Base-by-base conservation (phyloP, 1,140 invertebrate genomes). In the Caenorhabditis latens region DNA sequence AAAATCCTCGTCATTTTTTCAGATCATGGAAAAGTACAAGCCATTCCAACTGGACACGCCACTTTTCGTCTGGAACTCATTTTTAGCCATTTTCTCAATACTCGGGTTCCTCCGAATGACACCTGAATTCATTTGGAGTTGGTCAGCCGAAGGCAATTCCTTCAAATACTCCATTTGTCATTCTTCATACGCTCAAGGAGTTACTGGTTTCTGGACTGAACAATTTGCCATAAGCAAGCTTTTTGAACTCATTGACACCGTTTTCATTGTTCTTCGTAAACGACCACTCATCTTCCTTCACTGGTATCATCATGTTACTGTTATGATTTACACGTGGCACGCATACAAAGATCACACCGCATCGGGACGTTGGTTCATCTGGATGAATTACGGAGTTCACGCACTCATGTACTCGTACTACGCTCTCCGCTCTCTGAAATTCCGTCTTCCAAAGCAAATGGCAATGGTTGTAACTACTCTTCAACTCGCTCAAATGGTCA, bases 301-400 rank as follows among this genome's bases (percentile, higher is more conserved):
- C 85, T 92, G 91, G 91, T 95, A 95, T 90, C 95, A 95, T 90
- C 95, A 95, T 90, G 93, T 95, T 9, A 94, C 94, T 46, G 95
- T 95, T n/a, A 94, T 99, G 42, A 94, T 99, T 21, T 99, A 99
- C 94, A 96, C 96, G 5, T 99, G 97, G 97, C 99, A 97, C 94
- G 97, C 96, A 4, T 99, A 98, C 93, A 96, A 96, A 16, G 97
- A 99, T 93, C 97, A 97, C 94, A 98, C 97, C 16, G 96, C 97
- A 21, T 96, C 96, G 4, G 98, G 96, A 55, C 94, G 97, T 67
- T 99, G 98, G 98, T 99, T 98, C 93, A 96, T 99, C 91, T 96
- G 97, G n/a, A 99, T 99, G 96, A 99, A 99, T 93, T 99, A 97
- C 93, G 96, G 94, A 97, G 97, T 99, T 46, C 90, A 99, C 98